These are phyloP conservation scores for Ascidia mentula DNA, from an alignment of 23 tunicate genomes.

Conservation along the genomic window DNA sequence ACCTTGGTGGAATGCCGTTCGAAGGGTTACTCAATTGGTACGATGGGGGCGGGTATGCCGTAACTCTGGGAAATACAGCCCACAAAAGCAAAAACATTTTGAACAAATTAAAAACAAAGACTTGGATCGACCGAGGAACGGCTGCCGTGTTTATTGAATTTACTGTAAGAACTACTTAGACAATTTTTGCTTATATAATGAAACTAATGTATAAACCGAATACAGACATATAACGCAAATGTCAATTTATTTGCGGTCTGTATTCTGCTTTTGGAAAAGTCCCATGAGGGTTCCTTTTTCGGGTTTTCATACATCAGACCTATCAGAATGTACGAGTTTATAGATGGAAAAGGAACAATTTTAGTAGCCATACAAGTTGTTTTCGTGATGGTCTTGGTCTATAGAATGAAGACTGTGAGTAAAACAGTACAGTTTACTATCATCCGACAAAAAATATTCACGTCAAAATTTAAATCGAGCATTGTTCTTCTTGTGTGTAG, in stretches of 20 bases:
- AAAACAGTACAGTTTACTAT: too few relatives aligned
- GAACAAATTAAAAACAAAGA: constrained; percentile 25
- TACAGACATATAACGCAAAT: constrained; percentile 84
- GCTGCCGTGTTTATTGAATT: constrained; percentile 74
- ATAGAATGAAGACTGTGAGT: constrained; percentile 59
- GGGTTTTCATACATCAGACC: constrained; percentile 50
- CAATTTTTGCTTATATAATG: too few relatives aligned
- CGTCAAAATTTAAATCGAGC: not conserved
- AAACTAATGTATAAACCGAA: too few relatives aligned
- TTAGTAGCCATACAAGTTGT: constrained; percentile 40
- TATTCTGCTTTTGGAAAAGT: constrained; percentile 52
- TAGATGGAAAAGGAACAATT: constrained; percentile 74
- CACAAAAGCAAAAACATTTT: constrained; percentile 38
- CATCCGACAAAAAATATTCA: not conserved
- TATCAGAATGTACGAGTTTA: constrained; percentile 73
- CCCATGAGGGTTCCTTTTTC: constrained; percentile 66
- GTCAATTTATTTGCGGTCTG: constrained; percentile 68
- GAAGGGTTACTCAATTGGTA: constrained; percentile 48
- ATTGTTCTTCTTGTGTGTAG: constrained; percentile 6
- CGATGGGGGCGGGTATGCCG: constrained; percentile 87
- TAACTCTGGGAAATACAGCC: constrained; percentile 65
- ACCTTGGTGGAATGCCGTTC: constrained; percentile 69
- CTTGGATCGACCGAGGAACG: constrained; percentile 71
- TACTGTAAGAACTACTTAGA: constrained; percentile 27
- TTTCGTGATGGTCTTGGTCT: constrained; percentile 46